phyloP scores from a whole-genome alignment of 2,113 vertebrate species.

The Cynoglossus semilaevis region DNA sequence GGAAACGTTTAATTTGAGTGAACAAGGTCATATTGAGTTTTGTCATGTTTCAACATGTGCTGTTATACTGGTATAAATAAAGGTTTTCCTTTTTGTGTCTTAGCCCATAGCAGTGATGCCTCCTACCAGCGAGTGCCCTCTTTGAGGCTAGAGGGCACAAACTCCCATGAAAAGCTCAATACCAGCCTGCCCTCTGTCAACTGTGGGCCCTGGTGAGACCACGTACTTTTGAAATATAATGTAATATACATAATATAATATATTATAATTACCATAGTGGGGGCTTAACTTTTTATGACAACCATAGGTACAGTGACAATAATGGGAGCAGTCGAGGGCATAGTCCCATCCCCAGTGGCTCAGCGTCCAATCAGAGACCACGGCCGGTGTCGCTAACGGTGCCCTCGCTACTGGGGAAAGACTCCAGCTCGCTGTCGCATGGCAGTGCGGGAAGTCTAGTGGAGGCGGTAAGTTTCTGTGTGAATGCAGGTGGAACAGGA shows the following conservation, averaged over 20 bases:
- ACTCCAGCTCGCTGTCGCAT: constrained; percentile 81
- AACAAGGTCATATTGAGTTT: too few species aligned
- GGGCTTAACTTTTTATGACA: too few species aligned
- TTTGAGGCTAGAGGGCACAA: constrained; percentile 80
- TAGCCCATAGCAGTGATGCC: constrained; percentile 71
- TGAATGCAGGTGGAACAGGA: neutral
- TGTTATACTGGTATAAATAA: neutral
- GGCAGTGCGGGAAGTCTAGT: constrained; percentile 96
- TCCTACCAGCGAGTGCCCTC: constrained; percentile 80
- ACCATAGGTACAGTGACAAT: constrained; percentile 76
- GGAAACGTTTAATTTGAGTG: too few species aligned
- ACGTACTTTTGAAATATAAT: neutral
- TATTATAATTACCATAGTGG: too few species aligned
- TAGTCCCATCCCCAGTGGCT: constrained; percentile 40
- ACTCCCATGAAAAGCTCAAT: constrained; percentile 92
- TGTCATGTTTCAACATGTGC: too few species aligned
- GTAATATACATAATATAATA: too few species aligned
- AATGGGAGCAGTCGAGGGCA: constrained; percentile 69
- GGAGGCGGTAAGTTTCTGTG: constrained; percentile 86
- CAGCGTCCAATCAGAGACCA: constrained; percentile 65
- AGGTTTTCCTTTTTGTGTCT: constrained; percentile 1
- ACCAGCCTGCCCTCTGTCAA: constrained; percentile 93
- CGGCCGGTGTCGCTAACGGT: constrained; percentile 90
- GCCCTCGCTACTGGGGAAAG: constrained; percentile 78
- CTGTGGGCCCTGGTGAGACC: constrained; percentile 77